Evolutionary conservation across 2,888 invertebrate genomes (phyloP), one percentile per base, ranked within the genome.

Genomic region (Rhaphigaster nebulosa): DNA sequence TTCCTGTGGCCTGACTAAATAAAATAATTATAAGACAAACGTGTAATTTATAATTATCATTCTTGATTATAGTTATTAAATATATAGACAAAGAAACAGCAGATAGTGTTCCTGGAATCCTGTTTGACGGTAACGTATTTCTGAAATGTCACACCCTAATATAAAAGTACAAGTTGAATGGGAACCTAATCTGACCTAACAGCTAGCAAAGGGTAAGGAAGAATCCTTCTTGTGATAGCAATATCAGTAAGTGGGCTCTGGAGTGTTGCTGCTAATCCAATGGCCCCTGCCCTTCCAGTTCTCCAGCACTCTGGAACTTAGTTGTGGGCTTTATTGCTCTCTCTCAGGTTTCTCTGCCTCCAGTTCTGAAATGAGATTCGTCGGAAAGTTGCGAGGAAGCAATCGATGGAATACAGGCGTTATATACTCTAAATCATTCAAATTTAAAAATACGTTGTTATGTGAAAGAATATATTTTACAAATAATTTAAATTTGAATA

Each of bases 161-260:
- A 26, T 38, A 23, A 76, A 38, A 23, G 70, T 20, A 76, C 70
- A 76, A 38, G 70, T 34, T 38, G 70, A 76, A 76, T 76, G 70
- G 18, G 70, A 76, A 76, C 38, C 70, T 76, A 76, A 76, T 76
- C 70, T 26, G 34, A 34, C 70, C 70, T 76, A 76, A 76, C 70
- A 76, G 70, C 70, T 76, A 38, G 34, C 70, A 20, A 76, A 76
- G 70, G 23, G 20, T 15, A 23, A 38, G 38, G 70, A 76, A 76
- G 70, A 76, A 76, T 76, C 70, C 70, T 76, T 76, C 70, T 76
- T 38, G 70, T 76, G 70, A 76, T 76, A 23, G 70, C 70, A 76
- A 76, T 76, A 76, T 76, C 70, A 38, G 70, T 76, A 76, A 76
- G 70, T 76, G 70, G 70, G 20, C 70, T 20, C 70, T 76, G 70